phyloP scores from a whole-genome alignment of 1,140 invertebrate species.

The Drosophila serrata region DNA sequence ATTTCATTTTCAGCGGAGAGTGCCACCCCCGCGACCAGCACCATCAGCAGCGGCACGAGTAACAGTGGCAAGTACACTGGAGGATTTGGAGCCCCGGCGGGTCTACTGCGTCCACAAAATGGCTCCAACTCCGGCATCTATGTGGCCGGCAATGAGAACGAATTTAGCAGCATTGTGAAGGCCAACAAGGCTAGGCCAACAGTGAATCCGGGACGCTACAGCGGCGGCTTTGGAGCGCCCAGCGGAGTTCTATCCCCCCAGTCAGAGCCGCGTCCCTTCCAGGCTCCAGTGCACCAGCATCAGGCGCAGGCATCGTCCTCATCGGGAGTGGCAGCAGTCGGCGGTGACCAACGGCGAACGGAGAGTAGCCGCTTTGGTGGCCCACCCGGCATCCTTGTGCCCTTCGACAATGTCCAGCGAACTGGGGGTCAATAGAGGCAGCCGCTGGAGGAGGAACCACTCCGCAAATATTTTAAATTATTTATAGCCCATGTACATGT shows the following conservation, averaged over 20 bases:
- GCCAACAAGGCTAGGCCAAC: constrained; percentile 43
- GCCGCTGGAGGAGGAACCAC: neutral
- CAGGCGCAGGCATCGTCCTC: constrained; percentile 16
- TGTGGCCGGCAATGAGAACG: constrained; percentile 61
- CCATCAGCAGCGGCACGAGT: neutral
- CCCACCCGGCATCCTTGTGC: constrained; percentile 77
- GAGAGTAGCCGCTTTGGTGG: constrained; percentile 72
- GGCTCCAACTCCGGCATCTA: constrained; percentile 54
- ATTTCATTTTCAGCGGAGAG: constrained; percentile 15
- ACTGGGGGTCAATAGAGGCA: constrained; percentile 44
- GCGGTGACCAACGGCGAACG: constrained; percentile 2
- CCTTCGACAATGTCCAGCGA: constrained; percentile 77
- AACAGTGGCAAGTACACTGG: constrained; percentile 67
- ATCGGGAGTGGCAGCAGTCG: neutral
- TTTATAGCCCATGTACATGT: constrained; percentile 73
- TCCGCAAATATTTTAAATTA: constrained; percentile 75
- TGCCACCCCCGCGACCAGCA: constrained; percentile 24
- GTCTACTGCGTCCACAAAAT: constrained; percentile 56
- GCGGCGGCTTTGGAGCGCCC: constrained; percentile 65
- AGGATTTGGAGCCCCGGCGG: constrained; percentile 75
- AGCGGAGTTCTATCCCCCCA: constrained; percentile 56
- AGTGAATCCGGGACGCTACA: constrained; percentile 59
- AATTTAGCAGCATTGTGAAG: constrained; percentile 44
- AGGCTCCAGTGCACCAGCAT: constrained; percentile 18
- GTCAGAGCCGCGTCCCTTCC: constrained; percentile 66